phyloP scores from a whole-genome alignment of 2,888 invertebrate genomes.

The Tiliacea aurago region DNA sequence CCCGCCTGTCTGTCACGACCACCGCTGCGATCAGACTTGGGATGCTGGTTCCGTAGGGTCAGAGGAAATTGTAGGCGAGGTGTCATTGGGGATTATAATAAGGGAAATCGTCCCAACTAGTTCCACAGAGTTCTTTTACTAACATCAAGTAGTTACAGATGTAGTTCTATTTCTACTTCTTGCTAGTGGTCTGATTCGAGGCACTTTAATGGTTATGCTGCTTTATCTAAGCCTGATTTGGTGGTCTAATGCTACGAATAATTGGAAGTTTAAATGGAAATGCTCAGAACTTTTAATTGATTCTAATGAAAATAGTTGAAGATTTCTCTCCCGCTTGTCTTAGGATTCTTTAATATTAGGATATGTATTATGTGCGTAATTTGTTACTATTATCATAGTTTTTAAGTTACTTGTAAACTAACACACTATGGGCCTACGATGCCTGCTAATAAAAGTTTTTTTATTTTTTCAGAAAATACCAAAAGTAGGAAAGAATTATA shows the following conservation, averaged over 20 bases:
- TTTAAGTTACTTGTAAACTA: too few species aligned
- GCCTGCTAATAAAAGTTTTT: too few species aligned
- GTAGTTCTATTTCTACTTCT: not conserved
- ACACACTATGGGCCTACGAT: too few species aligned
- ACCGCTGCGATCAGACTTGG: slow-evolving; percentile 38
- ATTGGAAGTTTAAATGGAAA: not conserved
- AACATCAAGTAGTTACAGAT: not conserved
- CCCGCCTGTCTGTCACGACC: slow-evolving; percentile 59
- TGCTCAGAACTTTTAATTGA: not conserved
- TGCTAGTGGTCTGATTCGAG: not conserved
- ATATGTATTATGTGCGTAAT: too few species aligned
- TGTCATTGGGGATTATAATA: not conserved
- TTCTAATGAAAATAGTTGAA: not conserved
- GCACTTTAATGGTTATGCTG: not conserved
- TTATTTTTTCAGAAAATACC: too few species aligned
- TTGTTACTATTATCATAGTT: too few species aligned
- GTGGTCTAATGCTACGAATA: not conserved
- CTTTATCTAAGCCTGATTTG: not conserved
- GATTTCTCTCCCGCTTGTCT: too few species aligned
- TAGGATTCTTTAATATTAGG: too few species aligned
- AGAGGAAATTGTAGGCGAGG: not conserved
- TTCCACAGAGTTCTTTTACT: not conserved
- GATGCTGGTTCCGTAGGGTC: slow-evolving; percentile 49
- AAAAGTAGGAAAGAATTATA: too few species aligned
- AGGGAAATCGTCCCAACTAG: not conserved